Evolutionary conservation across 2,797 vertebrate genomes (phyloP).

Genomic region (Propithecus perrieri): DNA sequence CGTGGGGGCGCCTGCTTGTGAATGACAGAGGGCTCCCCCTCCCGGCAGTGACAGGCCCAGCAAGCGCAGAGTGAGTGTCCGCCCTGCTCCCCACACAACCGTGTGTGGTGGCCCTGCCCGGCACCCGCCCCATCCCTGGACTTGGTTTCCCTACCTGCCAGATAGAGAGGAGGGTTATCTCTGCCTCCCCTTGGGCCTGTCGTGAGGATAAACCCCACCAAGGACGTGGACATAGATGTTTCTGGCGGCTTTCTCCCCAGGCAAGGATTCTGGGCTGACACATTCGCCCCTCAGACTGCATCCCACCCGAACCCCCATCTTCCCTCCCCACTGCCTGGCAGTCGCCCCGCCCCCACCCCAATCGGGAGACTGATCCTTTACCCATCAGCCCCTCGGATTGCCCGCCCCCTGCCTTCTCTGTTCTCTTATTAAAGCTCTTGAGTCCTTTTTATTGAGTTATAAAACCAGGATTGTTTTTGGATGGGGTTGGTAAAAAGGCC

Average conservation of each 20-base stretch:
- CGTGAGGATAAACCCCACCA: neutral
- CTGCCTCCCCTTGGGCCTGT: neutral
- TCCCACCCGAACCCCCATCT: too few relatives aligned
- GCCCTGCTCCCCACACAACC: neutral
- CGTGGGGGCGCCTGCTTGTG: fast-evolving
- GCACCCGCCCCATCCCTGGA: neutral
- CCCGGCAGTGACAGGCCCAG: neutral
- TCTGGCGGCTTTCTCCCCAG: neutral
- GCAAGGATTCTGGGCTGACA: neutral
- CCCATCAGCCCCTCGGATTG: constrained; percentile 48
- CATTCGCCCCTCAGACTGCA: fast-evolving
- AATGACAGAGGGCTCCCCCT: neutral
- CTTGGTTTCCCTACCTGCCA: neutral
- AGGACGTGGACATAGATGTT: fast-evolving
- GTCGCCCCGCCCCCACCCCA: fast-evolving
- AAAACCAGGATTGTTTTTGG: constrained; percentile 78
- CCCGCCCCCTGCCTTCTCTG: neutral
- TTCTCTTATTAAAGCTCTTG: constrained; percentile 62
- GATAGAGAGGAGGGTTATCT: neutral
- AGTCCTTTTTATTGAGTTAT: constrained; percentile 80
- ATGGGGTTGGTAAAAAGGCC: constrained; percentile 68
- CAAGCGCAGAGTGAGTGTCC: fast-evolving
- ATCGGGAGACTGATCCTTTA: constrained; percentile 57
- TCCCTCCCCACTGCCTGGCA: fast-evolving
- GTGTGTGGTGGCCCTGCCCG: fast-evolving